A percentile compares a stretch with the other conserved stretches of the same genome.
These are phyloP conservation scores for Cataglyphis cursor DNA, from an alignment of 2,888 invertebrate genomes.

Conservation along the genomic window DNA sequence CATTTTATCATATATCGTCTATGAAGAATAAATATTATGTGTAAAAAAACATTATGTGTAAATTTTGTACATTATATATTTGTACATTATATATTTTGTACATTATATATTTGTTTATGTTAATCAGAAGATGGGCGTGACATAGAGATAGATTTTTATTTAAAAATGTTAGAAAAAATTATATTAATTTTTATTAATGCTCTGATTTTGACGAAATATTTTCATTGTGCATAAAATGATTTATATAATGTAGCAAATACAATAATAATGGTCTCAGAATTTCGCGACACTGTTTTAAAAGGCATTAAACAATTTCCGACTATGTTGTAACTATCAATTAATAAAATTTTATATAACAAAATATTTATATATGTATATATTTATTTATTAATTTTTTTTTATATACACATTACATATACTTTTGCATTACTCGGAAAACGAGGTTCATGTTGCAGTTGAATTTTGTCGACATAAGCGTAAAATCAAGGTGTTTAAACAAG, in stretches of 20 bases:
- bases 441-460: background rate
- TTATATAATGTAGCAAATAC: background rate
- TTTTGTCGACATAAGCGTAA: background rate
- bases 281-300: background rate
- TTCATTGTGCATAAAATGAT: background rate
- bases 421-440: background rate
- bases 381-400: too few relatives aligned
- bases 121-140: background rate
- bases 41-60: background rate
- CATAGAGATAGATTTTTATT: background rate
- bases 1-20: background rate
- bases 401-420: background rate
- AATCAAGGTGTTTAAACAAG: background rate
- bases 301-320: background rate
- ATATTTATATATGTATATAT: background rate
- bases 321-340: background rate
- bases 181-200: background rate
- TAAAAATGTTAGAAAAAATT: background rate
- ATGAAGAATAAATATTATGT: background rate
- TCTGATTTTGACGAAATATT: background rate
- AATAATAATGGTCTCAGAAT: background rate
- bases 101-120: background rate
- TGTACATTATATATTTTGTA: background rate
- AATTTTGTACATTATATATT: background rate
- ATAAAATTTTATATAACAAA: conserved; percentile 24